Base-by-base conservation (phyloP, 2,888 invertebrate genomes). In the Stictocephala bisonia region DNA sequence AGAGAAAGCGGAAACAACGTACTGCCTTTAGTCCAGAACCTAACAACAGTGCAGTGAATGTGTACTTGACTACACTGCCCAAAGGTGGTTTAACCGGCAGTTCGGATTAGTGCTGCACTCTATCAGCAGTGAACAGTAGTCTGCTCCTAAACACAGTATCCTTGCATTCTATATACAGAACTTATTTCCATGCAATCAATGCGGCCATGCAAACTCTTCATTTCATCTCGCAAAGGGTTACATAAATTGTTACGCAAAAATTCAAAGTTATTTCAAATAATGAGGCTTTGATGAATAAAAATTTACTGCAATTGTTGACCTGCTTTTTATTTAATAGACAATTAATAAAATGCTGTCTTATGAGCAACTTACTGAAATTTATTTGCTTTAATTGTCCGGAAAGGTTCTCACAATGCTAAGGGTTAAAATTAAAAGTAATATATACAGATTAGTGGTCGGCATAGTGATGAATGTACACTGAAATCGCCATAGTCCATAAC, bases 201-300 rank as follows among this genome's bases (percentile, higher is more conserved):
- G 60, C 35, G 60, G 60, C 60, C 60, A 60, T 60, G 60, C 60
- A 60, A 53, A 60, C 31, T 22, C 29, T 35, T 60, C n/a, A n/a
- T n/a, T n/a, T n/a, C n/a, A n/a, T n/a, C 60, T 60, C 60, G 60
- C 60, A 60, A 60, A 60, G 60, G 60, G 60, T 60, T 40, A n/a
- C n/a, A n/a, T n/a, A n/a, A n/a, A n/a, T n/a, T n/a, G n/a, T n/a
- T n/a, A n/a, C n/a, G n/a, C n/a, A n/a, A n/a, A n/a, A n/a, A n/a
- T n/a, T n/a, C n/a, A n/a, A n/a, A n/a, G n/a, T n/a, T n/a, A n/a
- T n/a, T n/a, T n/a, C n/a, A n/a, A n/a, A n/a, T n/a, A n/a, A n/a
- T n/a, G n/a, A n/a, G n/a, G n/a, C n/a, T n/a, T n/a, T n/a, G n/a
- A n/a, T n/a, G n/a, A n/a, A n/a, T n/a, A n/a, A n/a, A n/a, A n/a